phyloP scores from a whole-genome alignment of 2,113 vertebrate genomes.

The Corythornis cristatus region DNA sequence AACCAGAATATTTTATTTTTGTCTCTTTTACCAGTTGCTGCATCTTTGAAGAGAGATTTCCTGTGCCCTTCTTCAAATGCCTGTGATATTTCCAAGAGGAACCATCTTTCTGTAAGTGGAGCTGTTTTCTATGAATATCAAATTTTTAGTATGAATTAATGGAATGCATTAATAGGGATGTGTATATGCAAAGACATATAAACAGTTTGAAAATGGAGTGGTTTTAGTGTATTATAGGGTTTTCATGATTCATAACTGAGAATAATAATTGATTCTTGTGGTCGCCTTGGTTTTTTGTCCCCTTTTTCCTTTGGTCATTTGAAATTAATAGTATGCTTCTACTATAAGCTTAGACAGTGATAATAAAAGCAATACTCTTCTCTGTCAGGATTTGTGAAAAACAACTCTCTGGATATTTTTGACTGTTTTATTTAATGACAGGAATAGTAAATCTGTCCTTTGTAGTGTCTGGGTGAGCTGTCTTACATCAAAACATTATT shows the following conservation, averaged over 20 bases:
- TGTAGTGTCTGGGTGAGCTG: conserved; percentile 38
- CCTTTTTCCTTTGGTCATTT: not conserved
- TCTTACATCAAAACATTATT: conserved; percentile 42
- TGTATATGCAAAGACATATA: not conserved
- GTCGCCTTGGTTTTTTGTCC: not conserved
- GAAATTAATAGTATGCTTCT: not conserved
- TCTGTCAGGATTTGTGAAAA: conserved; percentile 32
- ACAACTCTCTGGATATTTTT: not conserved
- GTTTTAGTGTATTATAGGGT: not conserved
- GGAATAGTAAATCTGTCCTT: conserved; percentile 35
- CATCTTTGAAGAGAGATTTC: not conserved
- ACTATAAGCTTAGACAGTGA: not conserved
- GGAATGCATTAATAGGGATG: not conserved
- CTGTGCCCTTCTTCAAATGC: not conserved
- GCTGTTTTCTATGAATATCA: not conserved
- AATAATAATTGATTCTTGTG: not conserved
- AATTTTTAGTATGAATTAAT: not conserved
- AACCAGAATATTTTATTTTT: not conserved
- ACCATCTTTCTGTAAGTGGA: not conserved
- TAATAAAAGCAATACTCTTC: conserved; percentile 15
- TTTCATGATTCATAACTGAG: not conserved
- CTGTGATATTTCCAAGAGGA: conserved; percentile 7
- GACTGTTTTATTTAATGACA: conserved; percentile 16
- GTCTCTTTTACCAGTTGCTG: not conserved
- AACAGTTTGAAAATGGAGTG: not conserved